These are phyloP conservation scores for Chrysochloris asiatica DNA, from an alignment of 2,113 vertebrate species.

Conservation along the genomic window DNA sequence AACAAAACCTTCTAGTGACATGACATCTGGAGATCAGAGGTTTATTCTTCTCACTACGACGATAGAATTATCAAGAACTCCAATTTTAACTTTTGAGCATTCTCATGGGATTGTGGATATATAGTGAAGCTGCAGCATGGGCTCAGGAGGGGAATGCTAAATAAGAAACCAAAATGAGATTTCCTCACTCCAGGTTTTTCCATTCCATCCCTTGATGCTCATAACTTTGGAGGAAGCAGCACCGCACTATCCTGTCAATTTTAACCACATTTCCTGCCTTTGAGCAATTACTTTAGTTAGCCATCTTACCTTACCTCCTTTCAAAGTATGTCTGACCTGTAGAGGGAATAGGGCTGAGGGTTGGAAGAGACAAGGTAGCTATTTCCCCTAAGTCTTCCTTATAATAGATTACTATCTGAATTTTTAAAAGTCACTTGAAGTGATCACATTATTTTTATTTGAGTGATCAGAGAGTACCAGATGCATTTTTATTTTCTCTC, in stretches of 20 bases:
- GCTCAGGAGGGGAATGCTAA: background rate
- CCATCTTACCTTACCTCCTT: background rate
- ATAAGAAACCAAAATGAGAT: background rate
- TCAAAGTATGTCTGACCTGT: background rate
- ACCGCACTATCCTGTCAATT: background rate
- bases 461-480: background rate
- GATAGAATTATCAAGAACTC: background rate
- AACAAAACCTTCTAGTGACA: conserved; percentile 28
- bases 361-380: accelerated
- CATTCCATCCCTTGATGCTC: background rate
- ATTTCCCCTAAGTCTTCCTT: background rate
- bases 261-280: background rate
- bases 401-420: background rate
- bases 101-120: background rate
- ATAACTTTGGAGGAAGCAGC: background rate
- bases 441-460: background rate
- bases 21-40: background rate
- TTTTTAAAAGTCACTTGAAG: background rate
- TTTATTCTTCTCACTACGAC: background rate
- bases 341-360: background rate
- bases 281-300: background rate
- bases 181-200: background rate
- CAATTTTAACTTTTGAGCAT: background rate
- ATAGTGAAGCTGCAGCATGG: background rate
- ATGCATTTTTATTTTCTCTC: background rate